Evolutionary conservation across 23 tunicate genomes (phyloP).

Genomic region (Styela clava): DNA sequence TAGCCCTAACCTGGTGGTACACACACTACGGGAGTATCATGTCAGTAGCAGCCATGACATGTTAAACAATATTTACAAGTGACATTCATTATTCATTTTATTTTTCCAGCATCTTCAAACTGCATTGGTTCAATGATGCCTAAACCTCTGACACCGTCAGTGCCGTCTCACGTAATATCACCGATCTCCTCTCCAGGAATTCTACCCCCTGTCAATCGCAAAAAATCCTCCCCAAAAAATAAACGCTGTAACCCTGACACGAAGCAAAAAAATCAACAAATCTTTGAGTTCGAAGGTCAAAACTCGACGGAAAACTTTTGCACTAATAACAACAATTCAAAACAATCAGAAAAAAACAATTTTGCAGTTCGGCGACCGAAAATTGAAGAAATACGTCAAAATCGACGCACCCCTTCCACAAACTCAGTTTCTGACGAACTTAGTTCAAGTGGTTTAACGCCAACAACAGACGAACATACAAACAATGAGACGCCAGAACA

Average conservation of each 20-base stretch:
- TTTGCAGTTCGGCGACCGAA: neutral
- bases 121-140: slow-evolving; percentile 3
- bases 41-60: no score
- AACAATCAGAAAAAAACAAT: neutral
- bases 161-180: neutral
- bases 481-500: slow-evolving; percentile 2
- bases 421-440: slow-evolving; percentile 71
- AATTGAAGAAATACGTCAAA: slow-evolving; percentile 22
- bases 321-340: slow-evolving; percentile 12
- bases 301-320: slow-evolving; percentile 15
- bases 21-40: no score
- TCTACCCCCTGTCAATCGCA: neutral
- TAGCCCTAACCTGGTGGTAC: no score
- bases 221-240: neutral
- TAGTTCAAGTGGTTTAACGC: slow-evolving; percentile 52
- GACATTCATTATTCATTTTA: no score
- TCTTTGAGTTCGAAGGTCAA: neutral
- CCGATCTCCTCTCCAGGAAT: neutral
- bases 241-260: neutral
- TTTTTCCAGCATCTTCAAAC: neutral
- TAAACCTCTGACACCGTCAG: neutral
- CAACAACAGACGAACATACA: slow-evolving; percentile 27
- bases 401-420: slow-evolving; percentile 57
- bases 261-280: neutral
- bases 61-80: no score